Percentiles rank a stretch among this genome's conserved stretches.
Conservation (phyloP, 2,797 vertebrate species). For the Fundulus diaphanus region DNA sequence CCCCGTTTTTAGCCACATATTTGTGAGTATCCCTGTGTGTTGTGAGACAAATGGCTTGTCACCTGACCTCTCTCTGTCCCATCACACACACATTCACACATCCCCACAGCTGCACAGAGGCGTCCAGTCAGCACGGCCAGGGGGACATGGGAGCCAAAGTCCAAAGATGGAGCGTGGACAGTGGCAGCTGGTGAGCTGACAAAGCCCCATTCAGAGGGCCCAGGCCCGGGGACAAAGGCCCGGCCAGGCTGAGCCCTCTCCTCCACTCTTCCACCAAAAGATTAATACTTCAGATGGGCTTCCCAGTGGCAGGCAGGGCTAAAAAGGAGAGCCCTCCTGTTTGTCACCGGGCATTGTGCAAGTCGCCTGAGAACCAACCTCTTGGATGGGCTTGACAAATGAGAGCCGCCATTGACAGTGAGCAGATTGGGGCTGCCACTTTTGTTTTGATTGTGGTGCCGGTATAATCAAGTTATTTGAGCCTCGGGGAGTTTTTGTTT, state of each 20-base stretch:
- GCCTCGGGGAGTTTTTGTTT: conserved; percentile 72
- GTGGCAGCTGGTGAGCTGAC: conserved; percentile 84
- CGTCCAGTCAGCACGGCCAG: conserved; percentile 79
- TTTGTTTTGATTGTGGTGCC: conserved; percentile 82
- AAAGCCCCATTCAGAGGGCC: conserved; percentile 83
- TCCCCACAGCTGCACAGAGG: conserved; percentile 82
- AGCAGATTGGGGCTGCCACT: conserved; percentile 81
- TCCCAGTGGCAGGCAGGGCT: conserved; percentile 82
- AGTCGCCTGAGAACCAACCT: conserved; percentile 83
- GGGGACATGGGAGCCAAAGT: conserved; percentile 79
- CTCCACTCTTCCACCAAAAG: conserved; percentile 83
- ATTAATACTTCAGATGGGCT: conserved; percentile 87
- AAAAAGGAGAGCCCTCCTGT: conserved; percentile 84
- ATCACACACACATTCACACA: conserved; percentile 56
- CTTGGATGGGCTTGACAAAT: conserved; percentile 84
- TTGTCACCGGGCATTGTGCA: conserved; percentile 83
- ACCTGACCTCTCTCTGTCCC: conserved; percentile 73
- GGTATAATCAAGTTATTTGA: conserved; percentile 83
- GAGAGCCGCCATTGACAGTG: conserved; percentile 80
- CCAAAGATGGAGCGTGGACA: conserved; percentile 80
- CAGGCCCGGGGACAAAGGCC: conserved; percentile 81
- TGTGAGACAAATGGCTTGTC: conserved; percentile 73
- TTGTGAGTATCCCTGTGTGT: conserved; percentile 58
- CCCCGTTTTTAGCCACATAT: conserved; percentile 48
- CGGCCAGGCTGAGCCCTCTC: conserved; percentile 80